Percentiles rank a stretch among this genome's conserved stretches.
phyloP scores from a whole-genome alignment of 2,797 vertebrate genomes.

The Melanogrammus aeglefinus region DNA sequence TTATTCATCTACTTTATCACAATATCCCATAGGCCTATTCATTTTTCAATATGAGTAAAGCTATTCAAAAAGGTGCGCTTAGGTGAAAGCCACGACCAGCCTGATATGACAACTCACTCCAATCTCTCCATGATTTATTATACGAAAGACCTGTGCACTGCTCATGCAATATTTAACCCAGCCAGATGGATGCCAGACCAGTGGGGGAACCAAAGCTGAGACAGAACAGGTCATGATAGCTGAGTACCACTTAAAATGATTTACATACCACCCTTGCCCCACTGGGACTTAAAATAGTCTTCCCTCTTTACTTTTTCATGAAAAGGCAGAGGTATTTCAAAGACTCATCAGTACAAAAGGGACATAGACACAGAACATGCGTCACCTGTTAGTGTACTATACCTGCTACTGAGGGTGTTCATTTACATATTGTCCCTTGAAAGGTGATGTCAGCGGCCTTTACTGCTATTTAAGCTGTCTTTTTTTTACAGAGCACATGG shows the following conservation, averaged over 20 bases:
- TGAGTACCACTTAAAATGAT: slow-evolving; percentile 62
- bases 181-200: slow-evolving; percentile 12
- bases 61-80: neutral
- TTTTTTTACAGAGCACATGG: no score
- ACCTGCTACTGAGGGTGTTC: neutral
- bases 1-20: neutral
- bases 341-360: neutral
- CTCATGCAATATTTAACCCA: slow-evolving; percentile 37
- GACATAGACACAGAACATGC: neutral
- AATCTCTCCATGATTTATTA: neutral
- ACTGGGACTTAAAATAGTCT: slow-evolving; percentile 46
- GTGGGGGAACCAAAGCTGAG: slow-evolving; percentile 36
- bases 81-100: neutral
- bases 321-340: slow-evolving; percentile 19
- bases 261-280: slow-evolving; percentile 52
- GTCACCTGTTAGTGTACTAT: neutral
- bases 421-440: neutral
- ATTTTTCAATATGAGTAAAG: neutral
- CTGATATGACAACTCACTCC: neutral
- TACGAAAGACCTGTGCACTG: slow-evolving; percentile 6
- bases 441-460: neutral
- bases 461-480: neutral
- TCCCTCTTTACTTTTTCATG: slow-evolving; percentile 15
- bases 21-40: neutral
- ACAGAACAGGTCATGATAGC: slow-evolving; percentile 45